Conservation (phyloP, 1,140 invertebrate species). For the Thereuonema tuberculata region DNA sequence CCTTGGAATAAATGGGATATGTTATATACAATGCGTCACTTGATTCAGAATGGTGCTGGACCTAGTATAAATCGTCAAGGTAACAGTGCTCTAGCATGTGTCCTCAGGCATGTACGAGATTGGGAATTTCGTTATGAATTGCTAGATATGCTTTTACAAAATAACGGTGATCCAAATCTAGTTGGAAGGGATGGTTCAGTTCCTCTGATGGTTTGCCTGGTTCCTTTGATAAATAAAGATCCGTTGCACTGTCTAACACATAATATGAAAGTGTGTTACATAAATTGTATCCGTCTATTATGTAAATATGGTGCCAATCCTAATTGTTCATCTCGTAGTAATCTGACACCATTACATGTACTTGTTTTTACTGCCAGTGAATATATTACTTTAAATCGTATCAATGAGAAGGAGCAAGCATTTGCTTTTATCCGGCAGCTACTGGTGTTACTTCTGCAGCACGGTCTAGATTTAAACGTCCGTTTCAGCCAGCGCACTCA, state of each 20-base stretch:
- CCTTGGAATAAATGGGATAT: slow-evolving; percentile 37
- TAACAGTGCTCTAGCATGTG: slow-evolving; percentile 54
- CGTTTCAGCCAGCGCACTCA: slow-evolving; percentile 39
- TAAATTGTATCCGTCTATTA: slow-evolving; percentile 54
- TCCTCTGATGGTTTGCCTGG: slow-evolving; percentile 55
- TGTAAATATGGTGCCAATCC: slow-evolving; percentile 51
- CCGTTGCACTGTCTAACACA: slow-evolving; percentile 56
- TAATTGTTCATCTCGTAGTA: slow-evolving; percentile 52
- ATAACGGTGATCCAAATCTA: slow-evolving; percentile 51
- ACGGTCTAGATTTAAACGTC: slow-evolving; percentile 49
- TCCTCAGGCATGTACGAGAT: slow-evolving; percentile 53
- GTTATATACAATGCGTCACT: slow-evolving; percentile 42
- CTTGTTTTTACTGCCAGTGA: slow-evolving; percentile 56
- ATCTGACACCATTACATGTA: slow-evolving; percentile 54
- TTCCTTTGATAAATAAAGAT: slow-evolving; percentile 58
- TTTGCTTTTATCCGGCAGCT: slow-evolving; percentile 40
- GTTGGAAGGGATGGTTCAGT: slow-evolving; percentile 54
- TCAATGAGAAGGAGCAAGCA: slow-evolving; percentile 41
- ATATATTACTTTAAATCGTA: slow-evolving; percentile 48
- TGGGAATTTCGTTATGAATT: slow-evolving; percentile 61
- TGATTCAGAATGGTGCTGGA: slow-evolving; percentile 44
- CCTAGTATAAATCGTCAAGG: slow-evolving; percentile 52
- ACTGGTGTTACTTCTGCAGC: slow-evolving; percentile 47
- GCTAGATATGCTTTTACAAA: slow-evolving; percentile 50
- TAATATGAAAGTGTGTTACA: slow-evolving; percentile 57